These are phyloP conservation scores for Alcedo atthis DNA, from an alignment of 2,797 vertebrate genomes.

Conservation along the genomic window DNA sequence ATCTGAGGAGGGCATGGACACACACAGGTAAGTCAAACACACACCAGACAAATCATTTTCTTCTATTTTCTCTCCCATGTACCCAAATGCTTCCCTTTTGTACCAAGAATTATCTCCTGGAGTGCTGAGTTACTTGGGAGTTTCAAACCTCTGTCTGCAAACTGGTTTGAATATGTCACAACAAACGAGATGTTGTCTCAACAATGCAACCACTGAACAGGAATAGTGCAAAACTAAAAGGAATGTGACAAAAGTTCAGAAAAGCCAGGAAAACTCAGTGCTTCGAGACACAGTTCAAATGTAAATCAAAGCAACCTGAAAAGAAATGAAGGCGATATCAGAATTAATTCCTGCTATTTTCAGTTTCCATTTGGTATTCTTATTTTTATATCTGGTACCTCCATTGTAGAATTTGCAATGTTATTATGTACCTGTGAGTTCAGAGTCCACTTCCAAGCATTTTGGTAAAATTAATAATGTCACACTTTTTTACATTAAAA, in stretches of 20 bases:
- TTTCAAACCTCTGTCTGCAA: constrained; percentile 69
- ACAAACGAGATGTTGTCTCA: constrained; percentile 74
- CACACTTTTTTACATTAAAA: constrained; percentile 14
- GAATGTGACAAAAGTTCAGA: constrained; percentile 35
- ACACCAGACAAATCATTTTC: constrained; percentile 7
- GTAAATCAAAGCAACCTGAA: constrained; percentile 39
- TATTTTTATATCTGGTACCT: constrained; percentile 1
- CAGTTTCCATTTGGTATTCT: background rate
- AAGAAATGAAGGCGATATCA: constrained; percentile 23
- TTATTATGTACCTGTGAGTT: constrained; percentile 46
- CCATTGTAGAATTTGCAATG: background rate
- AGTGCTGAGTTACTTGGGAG: constrained; percentile 10
- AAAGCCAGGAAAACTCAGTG: constrained; percentile 44
- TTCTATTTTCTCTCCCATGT: background rate
- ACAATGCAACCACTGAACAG: constrained; percentile 59
- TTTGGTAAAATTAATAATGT: constrained; percentile 46
- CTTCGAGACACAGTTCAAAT: constrained; percentile 1
- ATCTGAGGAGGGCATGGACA: constrained; percentile 77
- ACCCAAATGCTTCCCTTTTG: constrained; percentile 18
- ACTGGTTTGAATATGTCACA: constrained; percentile 68
- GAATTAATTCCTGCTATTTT: constrained; percentile 38
- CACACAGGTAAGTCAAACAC: constrained; percentile 66
- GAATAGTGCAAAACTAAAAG: constrained; percentile 42
- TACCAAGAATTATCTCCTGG: constrained; percentile 50
- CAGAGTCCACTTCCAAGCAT: constrained; percentile 35